These are phyloP conservation scores for Cephus spinipes DNA, from an alignment of 2,888 invertebrate genomes.

Conservation along the genomic window DNA sequence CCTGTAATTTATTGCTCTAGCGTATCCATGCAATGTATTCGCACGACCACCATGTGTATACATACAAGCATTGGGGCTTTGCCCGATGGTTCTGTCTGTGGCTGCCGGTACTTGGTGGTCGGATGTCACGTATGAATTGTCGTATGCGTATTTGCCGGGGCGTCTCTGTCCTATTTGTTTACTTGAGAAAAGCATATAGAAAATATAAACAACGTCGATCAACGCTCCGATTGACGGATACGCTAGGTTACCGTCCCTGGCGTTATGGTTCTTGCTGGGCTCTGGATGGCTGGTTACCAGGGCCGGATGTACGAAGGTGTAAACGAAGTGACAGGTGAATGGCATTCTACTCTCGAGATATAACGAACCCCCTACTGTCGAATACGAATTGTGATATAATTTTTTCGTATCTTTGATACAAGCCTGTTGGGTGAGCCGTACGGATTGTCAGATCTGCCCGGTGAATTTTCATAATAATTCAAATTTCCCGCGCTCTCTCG, in stretches of 20 bases:
- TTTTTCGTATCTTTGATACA: not conserved
- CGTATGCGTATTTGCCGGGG: not conserved
- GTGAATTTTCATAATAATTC: not conserved
- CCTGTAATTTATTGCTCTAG: not conserved
- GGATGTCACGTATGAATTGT: not conserved
- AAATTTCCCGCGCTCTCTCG: not conserved
- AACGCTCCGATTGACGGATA: not conserved
- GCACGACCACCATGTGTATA: not conserved
- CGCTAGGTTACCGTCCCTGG: not conserved
- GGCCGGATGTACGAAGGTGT: slow-evolving; percentile 19
- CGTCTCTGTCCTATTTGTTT: not conserved
- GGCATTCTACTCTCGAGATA: slow-evolving; percentile 38
- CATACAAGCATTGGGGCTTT: not conserved
- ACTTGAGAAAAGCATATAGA: not conserved
- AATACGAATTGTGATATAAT: slow-evolving; percentile 7
- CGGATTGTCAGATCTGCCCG: no score
- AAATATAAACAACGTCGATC: not conserved
- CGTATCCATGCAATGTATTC: not conserved
- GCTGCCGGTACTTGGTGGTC: not conserved
- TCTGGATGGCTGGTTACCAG: slow-evolving; percentile 10
- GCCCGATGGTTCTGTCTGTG: not conserved
- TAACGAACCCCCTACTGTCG: slow-evolving; percentile 15
- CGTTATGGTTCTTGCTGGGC: not conserved
- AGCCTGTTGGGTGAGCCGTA: not conserved
- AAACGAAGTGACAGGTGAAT: slow-evolving; percentile 45